Evolutionary conservation across 2,888 invertebrate genomes (phyloP), one percentile per base, ranked within the genome.

Genomic region (Prosopocoilus inquinatus): DNA sequence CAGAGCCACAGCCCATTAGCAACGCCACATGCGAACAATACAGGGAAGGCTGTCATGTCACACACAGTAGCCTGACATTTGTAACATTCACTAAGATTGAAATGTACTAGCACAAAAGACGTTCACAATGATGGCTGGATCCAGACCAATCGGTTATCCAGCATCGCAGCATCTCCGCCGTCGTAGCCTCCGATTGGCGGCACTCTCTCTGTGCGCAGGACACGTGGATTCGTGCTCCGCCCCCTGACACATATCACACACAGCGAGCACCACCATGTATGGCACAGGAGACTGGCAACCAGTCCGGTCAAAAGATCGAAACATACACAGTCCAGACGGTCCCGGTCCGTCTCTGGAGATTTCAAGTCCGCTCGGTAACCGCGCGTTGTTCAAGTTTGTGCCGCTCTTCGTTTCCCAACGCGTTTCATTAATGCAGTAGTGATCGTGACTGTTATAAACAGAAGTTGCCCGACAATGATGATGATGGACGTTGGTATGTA

Each of bases 401-500:
- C 20, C 28, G 32, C 33, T 11, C n/a, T 35, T 13, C 13, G 47
- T 7, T 28, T 28, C 7, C 20, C 20, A 28, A 28, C 20, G 20
- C 7, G 20, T 28, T 28, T 28, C 20, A 28, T 28, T 28, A 28
- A 28, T 28, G 20, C 20, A 28, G 20, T 28, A 28, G 20, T 28
- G 20, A 28, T 28, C 20, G 20, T 28, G 20, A 28, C 20, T 28
- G 5, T 28, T 28, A 28, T 7, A 28, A 28, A 28, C 5, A 28
- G 20, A 9, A 47, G 51, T 56, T 50, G 33, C 28, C 34, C 43
- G 69, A 75, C 67, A 70, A 88, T 87, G 87, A 88, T 88, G 86
- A 88, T 85, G 84, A 89, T 89, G 89, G 88, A 89, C 83, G 82
- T 89, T 82, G 86, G 88, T 74, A 88, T 88, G 87, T 88, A 88